Evolutionary conservation across 2,797 vertebrate genomes (phyloP).

Genomic region (Xenentodon cancila): DNA sequence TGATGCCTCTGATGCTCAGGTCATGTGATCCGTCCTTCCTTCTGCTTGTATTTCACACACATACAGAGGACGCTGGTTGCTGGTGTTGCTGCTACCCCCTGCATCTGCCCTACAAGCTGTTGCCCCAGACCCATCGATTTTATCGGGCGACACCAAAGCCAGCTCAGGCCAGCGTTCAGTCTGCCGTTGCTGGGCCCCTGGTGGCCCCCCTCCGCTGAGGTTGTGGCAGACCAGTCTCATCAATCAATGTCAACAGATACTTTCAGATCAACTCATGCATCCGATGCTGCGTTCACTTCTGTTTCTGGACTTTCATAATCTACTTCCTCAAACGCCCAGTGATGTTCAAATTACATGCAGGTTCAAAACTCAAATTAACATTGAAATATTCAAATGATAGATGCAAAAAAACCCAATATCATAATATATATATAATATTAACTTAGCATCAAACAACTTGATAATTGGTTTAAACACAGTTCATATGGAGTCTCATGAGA

Average conservation of each 20-base stretch:
- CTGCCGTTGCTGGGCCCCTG: slow-evolving; percentile 47
- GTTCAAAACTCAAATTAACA: no score
- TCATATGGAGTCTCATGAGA: no score
- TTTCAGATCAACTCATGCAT: slow-evolving; percentile 37
- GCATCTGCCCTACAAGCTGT: slow-evolving; percentile 50
- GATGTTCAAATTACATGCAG: no score
- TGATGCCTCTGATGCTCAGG: slow-evolving; percentile 7
- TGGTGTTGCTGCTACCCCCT: slow-evolving; percentile 12
- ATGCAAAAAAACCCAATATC: no score
- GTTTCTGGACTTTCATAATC: neutral
- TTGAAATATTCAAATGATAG: no score
- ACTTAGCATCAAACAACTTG: no score
- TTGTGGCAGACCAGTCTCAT: slow-evolving; percentile 50
- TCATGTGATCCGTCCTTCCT: slow-evolving; percentile 15
- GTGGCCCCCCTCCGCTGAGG: slow-evolving; percentile 20
- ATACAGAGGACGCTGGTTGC: neutral
- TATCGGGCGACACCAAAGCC: slow-evolving; percentile 67
- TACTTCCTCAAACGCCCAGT: no score
- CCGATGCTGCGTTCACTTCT: neutral
- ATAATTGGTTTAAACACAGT: no score
- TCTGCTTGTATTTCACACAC: neutral
- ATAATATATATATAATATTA: no score
- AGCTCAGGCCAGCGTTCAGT: slow-evolving; percentile 69
- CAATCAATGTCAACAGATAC: slow-evolving; percentile 56
- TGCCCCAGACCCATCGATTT: slow-evolving; percentile 79